Base-by-base conservation (phyloP, 2,888 invertebrate genomes). In the Anticlea derivata region DNA sequence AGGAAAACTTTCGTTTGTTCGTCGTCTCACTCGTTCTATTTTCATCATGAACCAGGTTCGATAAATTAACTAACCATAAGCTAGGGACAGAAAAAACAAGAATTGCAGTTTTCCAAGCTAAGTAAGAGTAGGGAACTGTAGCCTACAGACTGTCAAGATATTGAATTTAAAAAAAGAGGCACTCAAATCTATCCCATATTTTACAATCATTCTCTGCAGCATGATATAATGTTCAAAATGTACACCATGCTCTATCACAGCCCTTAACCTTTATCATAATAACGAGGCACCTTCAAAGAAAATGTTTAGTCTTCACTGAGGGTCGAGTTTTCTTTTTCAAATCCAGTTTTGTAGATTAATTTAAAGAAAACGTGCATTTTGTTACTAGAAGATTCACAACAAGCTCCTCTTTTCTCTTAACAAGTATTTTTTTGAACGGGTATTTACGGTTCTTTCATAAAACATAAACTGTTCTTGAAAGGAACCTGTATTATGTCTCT, bases 181-280 rank as follows among this genome's bases (percentile, higher is more conserved):
- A 11, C 17, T 38, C 33, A 37, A 40, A 8, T 12, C 20, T 37
- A 41, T 7, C 27, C 20, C 23, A 29, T 60, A 66, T 61, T 69
- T 60, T 59, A 65, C 63, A 67, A n/a, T 23, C 1, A 23, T 7
- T 67, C 63, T 65, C 66, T 61, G 61, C 60, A 57, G 61, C 69
- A 68, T 73, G 82, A 84, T 82, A 80, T n/a, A n/a, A n/a, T 82
- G 80, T 75, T 65, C 66, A 68, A 73, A 34, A 75, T 75, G 77
- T 79, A 80, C 73, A 75, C 73, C 78, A 69, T 75, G 75, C 73
- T 80, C 73, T 81, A 86, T 88, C 87, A 88, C 87, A 88, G 87
- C 87, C 87, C 83, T 73, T 77, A 75, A 33, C 27, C 17, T 35
- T 45, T 48, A 53, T 76, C 44, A 49, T 49, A 43, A 23, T 39